phyloP scores from a whole-genome alignment of 2,113 vertebrate genomes.

The Ameiurus melas region DNA sequence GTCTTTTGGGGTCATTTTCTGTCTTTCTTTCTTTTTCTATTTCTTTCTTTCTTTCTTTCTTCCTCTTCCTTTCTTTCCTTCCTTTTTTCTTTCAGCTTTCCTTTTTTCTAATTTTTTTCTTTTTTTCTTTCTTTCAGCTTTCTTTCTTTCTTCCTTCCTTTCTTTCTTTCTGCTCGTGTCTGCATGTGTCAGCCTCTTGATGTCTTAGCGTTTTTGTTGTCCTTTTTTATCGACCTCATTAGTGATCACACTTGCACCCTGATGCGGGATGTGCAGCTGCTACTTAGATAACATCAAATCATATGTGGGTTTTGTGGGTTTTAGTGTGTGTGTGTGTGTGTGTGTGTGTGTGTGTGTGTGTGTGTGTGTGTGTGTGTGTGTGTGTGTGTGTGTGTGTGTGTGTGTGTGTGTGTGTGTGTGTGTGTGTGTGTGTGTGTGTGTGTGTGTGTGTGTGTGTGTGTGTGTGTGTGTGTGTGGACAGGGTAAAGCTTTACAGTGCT shows the following conservation, averaged over 20 bases:
- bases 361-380: slow-evolving; percentile 53
- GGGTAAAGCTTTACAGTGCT: slow-evolving; percentile 82
- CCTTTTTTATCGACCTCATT: slow-evolving; percentile 62
- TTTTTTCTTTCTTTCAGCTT: not conserved
- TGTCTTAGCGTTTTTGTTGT: slow-evolving; percentile 14
- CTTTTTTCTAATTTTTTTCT: no score
- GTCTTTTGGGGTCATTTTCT: no score
- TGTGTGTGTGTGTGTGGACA: slow-evolving; percentile 76
- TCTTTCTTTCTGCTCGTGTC: no score
- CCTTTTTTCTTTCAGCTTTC: no score
- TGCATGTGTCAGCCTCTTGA: not conserved
- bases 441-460: slow-evolving; percentile 54
- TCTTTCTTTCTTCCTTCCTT: no score
- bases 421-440: slow-evolving; percentile 16
- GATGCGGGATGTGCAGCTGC: slow-evolving; percentile 61
- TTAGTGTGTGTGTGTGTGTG: slow-evolving; percentile 53
- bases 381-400: slow-evolving; percentile 58
- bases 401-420: slow-evolving; percentile 20
- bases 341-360: slow-evolving; percentile 71
- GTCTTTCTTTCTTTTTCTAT: no score
- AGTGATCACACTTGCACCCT: slow-evolving; percentile 70
- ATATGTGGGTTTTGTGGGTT: slow-evolving; percentile 27
- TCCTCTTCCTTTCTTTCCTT: no score
- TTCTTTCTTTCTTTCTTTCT: no score
- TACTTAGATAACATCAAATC: slow-evolving; percentile 50